A percentile compares a stretch with the other conserved stretches of the same genome.
These are phyloP conservation scores for Centropristis striata DNA, from an alignment of 2,113 vertebrate genomes.

Conservation along the genomic window DNA sequence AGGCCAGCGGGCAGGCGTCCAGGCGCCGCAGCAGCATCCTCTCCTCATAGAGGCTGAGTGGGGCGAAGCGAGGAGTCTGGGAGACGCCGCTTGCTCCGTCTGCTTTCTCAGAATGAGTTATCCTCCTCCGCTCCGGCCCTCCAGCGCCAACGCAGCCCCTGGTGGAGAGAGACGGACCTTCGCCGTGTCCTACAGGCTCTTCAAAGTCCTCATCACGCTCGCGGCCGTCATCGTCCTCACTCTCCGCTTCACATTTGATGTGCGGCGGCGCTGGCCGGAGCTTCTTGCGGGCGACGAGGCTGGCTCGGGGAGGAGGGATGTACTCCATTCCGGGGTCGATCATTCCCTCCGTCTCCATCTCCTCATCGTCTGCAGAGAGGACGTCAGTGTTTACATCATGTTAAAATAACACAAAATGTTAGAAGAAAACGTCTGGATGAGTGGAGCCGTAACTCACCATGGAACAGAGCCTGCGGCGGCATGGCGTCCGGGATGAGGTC, in stretches of 20 bases:
- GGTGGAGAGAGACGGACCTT: slow-evolving; percentile 50
- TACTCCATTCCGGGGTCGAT: slow-evolving; percentile 98
- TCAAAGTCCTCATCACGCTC: slow-evolving; percentile 85
- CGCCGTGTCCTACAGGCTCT: background rate
- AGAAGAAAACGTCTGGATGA: too few species aligned
- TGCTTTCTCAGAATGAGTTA: slow-evolving; percentile 42
- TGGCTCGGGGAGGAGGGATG: slow-evolving; percentile 85
- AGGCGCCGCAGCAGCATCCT: slow-evolving; percentile 91
- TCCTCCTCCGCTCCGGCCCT: slow-evolving; percentile 57
- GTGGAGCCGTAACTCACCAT: slow-evolving; percentile 90
- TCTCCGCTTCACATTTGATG: slow-evolving; percentile 95
- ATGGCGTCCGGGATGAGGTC: slow-evolving; percentile 98
- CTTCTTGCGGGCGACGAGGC: slow-evolving; percentile 86
- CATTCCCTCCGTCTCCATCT: slow-evolving; percentile 93
- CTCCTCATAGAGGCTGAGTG: slow-evolving; percentile 94
- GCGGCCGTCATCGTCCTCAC: slow-evolving; percentile 91
- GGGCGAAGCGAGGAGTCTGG: slow-evolving; percentile 69
- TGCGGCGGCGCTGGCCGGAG: slow-evolving; percentile 86
- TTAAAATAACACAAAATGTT: too few species aligned
- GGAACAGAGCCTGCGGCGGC: slow-evolving; percentile 97
- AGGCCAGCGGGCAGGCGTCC: slow-evolving; percentile 90
- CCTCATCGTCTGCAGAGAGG: slow-evolving; percentile 91
- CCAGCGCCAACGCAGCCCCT: slow-evolving; percentile 79
- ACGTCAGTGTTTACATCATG: background rate
- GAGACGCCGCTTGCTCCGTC: fast-evolving